phyloP scores from a whole-genome alignment of 1,140 invertebrate genomes.

The Camponotus vicinus region DNA sequence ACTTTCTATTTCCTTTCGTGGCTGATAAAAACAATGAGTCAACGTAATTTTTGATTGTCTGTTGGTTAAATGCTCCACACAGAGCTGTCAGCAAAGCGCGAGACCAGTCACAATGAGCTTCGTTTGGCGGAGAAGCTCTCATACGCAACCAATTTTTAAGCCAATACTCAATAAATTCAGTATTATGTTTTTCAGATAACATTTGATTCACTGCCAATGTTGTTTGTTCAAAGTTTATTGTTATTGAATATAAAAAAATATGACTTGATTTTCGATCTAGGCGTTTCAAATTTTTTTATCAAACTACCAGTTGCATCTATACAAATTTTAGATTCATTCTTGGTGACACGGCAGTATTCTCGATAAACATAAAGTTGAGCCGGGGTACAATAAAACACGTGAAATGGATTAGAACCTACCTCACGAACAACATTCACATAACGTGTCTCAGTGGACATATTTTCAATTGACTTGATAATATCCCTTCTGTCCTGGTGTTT shows the following conservation, averaged over 20 bases:
- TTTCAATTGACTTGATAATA: too few species aligned
- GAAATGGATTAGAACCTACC: too few species aligned
- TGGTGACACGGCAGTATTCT: too few species aligned
- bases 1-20: not conserved
- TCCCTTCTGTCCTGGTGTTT: too few species aligned
- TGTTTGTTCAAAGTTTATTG: slow-evolving; percentile 4
- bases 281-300: slow-evolving; percentile 1
- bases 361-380: too few species aligned
- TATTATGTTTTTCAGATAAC: slow-evolving; percentile 11
- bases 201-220: slow-evolving; percentile 10
- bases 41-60: slow-evolving; percentile 1
- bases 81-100: not conserved
- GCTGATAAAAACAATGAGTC: slow-evolving; percentile 13
- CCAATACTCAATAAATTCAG: slow-evolving; percentile 15
- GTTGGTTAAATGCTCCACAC: slow-evolving; percentile 12
- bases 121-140: not conserved
- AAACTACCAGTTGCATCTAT: slow-evolving; percentile 14
- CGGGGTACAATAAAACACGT: too few species aligned
- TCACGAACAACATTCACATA: too few species aligned
- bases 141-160: not conserved
- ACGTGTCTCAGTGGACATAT: too few species aligned
- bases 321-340: not conserved
- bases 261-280: slow-evolving; percentile 1
- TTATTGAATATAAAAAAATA: slow-evolving; percentile 2
- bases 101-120: not conserved